phyloP scores from a whole-genome alignment of 1,140 invertebrate genomes.

The Tetramorium simillimum region DNA sequence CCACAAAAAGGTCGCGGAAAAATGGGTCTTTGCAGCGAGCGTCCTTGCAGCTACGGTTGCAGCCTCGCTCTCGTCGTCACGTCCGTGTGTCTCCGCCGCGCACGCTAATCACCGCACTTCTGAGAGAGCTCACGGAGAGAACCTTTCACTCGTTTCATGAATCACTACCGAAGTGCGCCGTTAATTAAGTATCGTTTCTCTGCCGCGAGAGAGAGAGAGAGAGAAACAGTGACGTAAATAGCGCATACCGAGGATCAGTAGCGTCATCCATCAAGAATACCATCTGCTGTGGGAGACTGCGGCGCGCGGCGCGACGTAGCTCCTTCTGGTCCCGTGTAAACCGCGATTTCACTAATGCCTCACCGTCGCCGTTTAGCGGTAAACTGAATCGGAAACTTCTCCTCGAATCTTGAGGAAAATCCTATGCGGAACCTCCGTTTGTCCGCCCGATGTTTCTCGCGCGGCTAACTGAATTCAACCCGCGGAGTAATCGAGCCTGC shows the following conservation, averaged over 20 bases:
- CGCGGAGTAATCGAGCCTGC: background rate
- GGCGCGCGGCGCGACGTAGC: background rate
- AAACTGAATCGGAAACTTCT: background rate
- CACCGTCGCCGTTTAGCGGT: background rate
- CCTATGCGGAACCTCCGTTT: background rate
- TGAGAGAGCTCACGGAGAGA: background rate
- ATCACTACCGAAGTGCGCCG: constrained; percentile 60
- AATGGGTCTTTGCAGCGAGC: constrained; percentile 15
- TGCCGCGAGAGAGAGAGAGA: background rate
- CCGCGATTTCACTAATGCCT: constrained; percentile 32
- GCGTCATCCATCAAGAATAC: constrained; percentile 45
- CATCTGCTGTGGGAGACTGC: constrained; percentile 11
- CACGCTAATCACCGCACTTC: constrained; percentile 35
- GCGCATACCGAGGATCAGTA: constrained; percentile 15
- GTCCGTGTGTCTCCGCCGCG: background rate
- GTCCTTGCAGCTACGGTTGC: constrained; percentile 38
- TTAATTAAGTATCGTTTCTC: constrained; percentile 64
- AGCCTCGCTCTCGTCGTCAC: background rate
- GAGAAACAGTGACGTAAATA: constrained; percentile 51
- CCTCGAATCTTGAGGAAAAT: background rate
- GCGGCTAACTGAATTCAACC: background rate
- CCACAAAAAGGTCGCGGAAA: constrained; percentile 34
- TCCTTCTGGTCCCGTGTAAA: constrained; percentile 3
- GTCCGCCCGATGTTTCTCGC: background rate
- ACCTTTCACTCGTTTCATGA: constrained; percentile 74